Evolutionary conservation across 2,888 invertebrate genomes (phyloP).

Genomic region (Entomobrya multifasciata): DNA sequence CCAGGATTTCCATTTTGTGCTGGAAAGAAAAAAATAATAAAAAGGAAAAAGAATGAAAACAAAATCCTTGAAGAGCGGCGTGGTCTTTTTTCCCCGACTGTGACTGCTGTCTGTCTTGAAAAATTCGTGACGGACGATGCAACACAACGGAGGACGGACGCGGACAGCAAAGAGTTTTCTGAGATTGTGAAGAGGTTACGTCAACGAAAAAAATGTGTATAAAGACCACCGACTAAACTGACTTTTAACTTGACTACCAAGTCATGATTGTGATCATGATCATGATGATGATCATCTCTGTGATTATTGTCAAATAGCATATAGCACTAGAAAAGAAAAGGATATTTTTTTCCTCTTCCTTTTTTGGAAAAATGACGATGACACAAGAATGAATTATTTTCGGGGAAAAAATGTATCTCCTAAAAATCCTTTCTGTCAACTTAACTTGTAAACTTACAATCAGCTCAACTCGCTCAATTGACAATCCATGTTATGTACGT

Average conservation of each 20-base stretch:
- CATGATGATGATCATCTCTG: neutral
- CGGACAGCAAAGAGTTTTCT: neutral
- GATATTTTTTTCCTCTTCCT: no score
- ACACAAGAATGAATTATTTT: neutral
- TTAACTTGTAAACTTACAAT: neutral
- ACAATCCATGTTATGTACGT: neutral
- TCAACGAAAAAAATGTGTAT: neutral
- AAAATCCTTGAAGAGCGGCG: conserved; percentile 19
- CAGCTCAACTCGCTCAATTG: neutral
- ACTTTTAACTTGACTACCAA: neutral
- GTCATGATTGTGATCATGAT: neutral
- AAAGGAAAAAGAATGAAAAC: neutral
- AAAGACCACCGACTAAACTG: neutral
- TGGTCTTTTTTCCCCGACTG: neutral
- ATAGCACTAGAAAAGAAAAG: no score
- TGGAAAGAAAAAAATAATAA: no score
- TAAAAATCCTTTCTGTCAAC: conserved; percentile 42
- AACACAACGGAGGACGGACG: no score
- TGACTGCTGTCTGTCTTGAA: no score
- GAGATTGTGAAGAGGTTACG: conserved; percentile 19
- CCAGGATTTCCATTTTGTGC: neutral
- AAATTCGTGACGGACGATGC: no score
- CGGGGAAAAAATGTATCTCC: neutral
- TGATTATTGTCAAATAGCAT: no score
- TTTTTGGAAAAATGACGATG: neutral